Evolutionary conservation across 1,140 invertebrate species (phyloP).

Genomic region (Drosophila littoralis): DNA sequence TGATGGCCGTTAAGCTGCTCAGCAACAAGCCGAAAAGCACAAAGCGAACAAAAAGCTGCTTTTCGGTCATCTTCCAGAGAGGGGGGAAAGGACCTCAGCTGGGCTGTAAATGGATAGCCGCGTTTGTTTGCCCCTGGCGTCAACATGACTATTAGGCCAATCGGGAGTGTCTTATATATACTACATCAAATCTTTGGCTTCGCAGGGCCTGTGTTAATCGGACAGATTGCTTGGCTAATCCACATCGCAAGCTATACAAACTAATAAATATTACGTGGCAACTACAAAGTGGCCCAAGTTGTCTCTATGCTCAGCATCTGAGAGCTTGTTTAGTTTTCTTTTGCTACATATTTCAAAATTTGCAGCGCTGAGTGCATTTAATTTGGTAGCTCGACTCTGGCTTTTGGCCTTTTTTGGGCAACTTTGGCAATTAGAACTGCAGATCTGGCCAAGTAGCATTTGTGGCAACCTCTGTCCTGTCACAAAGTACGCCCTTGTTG

Average conservation of each 20-base stretch:
- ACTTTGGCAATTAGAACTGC: constrained; percentile 76
- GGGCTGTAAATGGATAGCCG: constrained; percentile 48
- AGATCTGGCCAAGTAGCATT: constrained; percentile 56
- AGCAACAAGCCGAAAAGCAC: constrained; percentile 9
- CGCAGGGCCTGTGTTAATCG: neutral
- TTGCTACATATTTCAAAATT: constrained; percentile 36
- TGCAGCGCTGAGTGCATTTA: constrained; percentile 62
- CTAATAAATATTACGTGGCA: constrained; percentile 33
- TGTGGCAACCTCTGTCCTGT: constrained; percentile 39
- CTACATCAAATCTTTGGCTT: constrained; percentile 5
- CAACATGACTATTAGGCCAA: constrained; percentile 72
- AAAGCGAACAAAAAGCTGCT: neutral
- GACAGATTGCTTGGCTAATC: constrained; percentile 17
- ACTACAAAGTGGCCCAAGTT: constrained; percentile 28
- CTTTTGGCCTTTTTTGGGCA: constrained; percentile 42
- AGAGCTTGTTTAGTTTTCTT: too few relatives aligned
- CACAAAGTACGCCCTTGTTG: constrained; percentile 42
- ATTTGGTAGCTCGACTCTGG: constrained; percentile 45
- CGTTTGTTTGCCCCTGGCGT: constrained; percentile 49
- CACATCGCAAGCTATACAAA: constrained; percentile 16
- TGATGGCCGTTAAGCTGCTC: constrained; percentile 57
- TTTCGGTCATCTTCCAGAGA: neutral
- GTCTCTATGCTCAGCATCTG: too few relatives aligned
- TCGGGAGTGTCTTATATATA: constrained; percentile 46
- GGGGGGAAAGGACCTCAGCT: neutral